Evolutionary conservation across 2,113 vertebrate genomes (phyloP).

Genomic region (Petromus typicus): DNA sequence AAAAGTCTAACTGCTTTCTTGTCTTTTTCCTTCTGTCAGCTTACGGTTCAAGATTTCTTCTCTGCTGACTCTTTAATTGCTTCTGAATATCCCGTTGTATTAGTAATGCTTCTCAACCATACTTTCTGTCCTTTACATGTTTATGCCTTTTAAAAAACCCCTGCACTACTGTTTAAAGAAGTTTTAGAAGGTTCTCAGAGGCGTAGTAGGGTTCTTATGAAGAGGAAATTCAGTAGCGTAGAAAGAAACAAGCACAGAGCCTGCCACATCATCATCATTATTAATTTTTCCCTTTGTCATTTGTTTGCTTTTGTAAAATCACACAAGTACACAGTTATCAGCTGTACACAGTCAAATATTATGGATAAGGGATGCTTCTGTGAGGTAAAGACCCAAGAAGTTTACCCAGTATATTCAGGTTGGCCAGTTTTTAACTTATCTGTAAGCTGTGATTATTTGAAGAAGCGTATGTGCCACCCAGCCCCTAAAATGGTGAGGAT

Average conservation of each 20-base stretch:
- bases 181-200: not conserved
- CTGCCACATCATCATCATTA: not conserved
- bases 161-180: not conserved
- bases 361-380: not conserved
- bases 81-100: not conserved
- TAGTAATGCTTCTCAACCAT: not conserved
- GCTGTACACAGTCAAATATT: not conserved
- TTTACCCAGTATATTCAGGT: too few species aligned
- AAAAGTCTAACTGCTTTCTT: not conserved
- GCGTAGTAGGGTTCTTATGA: not conserved
- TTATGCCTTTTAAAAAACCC: not conserved
- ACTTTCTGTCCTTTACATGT: not conserved
- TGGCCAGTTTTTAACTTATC: not conserved
- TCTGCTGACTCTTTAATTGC: not conserved
- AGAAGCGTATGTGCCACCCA: not conserved
- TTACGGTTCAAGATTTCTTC: not conserved
- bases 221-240: not conserved
- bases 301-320: slow-evolving; percentile 15
- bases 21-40: not conserved
- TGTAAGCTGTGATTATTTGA: not conserved
- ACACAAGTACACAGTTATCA: not conserved
- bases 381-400: not conserved
- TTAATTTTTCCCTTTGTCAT: slow-evolving; percentile 1
- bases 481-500: not conserved
- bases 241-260: not conserved